Percentiles rank a stretch among this genome's conserved stretches.
Evolutionary conservation across 2,888 invertebrate species (phyloP).

Genomic region (Herminia tarsipennalis): DNA sequence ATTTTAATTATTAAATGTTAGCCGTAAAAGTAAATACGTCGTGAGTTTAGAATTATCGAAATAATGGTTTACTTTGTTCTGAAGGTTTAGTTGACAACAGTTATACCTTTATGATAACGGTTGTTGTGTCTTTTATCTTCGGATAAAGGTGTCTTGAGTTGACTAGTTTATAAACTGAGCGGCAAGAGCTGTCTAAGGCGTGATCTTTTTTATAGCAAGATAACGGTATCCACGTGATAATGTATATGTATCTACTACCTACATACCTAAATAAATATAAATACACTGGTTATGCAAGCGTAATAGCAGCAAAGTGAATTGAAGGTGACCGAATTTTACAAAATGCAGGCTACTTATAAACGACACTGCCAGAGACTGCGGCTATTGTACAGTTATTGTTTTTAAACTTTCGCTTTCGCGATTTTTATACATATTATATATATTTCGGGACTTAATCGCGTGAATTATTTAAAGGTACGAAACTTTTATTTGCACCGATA

Average conservation of each 20-base stretch:
- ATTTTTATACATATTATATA: too few relatives aligned
- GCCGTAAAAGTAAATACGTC: too few relatives aligned
- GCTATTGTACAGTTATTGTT: too few relatives aligned
- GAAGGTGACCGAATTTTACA: too few relatives aligned
- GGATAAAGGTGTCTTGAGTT: conserved; percentile 50
- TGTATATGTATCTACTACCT: background rate
- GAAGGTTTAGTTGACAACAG: conserved; percentile 33
- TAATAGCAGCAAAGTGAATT: background rate
- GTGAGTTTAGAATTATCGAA: conserved; percentile 16
- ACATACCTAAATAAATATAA: conserved; percentile 6
- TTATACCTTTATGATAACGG: too few relatives aligned
- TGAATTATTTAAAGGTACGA: too few relatives aligned
- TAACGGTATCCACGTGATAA: conserved; percentile 27
- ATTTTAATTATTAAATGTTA: too few relatives aligned
- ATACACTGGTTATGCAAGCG: conserved; percentile 5
- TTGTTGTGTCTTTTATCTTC: conserved; percentile 55
- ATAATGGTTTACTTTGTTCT: conserved; percentile 13
- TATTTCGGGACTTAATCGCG: too few relatives aligned
- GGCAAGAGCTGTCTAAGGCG: conserved; percentile 12
- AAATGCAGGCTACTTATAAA: too few relatives aligned
- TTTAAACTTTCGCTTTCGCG: too few relatives aligned
- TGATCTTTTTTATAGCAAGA: conserved; percentile 15
- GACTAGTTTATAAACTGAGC: conserved; percentile 28
- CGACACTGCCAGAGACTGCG: too few relatives aligned
- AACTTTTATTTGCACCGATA: too few relatives aligned